Conservation (phyloP, 2,113 vertebrate species). For the Vicugna pacos region DNA sequence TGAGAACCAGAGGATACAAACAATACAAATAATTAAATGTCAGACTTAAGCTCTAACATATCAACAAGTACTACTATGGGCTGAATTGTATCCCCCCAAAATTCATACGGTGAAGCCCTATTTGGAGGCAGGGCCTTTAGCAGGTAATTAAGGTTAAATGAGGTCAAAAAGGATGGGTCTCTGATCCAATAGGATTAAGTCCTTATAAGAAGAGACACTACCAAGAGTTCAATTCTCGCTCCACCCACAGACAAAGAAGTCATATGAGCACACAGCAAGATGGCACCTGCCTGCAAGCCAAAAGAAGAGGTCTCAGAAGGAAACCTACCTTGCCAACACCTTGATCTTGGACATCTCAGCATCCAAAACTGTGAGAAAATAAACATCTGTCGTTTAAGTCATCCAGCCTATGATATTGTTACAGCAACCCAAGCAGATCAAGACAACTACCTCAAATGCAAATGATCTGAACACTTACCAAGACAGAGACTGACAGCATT, state of each 20-base stretch:
- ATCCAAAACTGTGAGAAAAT: not conserved
- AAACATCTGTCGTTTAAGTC: not conserved
- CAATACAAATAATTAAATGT: not conserved
- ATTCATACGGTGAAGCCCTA: not conserved
- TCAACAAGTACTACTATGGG: not conserved
- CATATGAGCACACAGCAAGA: not conserved
- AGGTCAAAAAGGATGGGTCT: not conserved
- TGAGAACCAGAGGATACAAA: not conserved
- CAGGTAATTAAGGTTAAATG: not conserved
- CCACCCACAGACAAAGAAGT: not conserved
- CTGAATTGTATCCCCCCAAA: not conserved
- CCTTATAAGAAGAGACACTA: not conserved
- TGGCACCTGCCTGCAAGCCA: not conserved
- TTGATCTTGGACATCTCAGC: not conserved
- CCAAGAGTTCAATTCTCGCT: not conserved
- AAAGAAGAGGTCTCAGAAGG: not conserved
- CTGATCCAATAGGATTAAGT: not conserved
- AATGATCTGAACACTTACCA: not conserved
- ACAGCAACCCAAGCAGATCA: not conserved
- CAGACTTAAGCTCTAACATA: not conserved
- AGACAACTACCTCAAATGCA: not conserved
- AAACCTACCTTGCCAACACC: not conserved
- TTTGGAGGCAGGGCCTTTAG: not conserved
- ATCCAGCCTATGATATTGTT: not conserved
- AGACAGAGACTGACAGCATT: not conserved